Conservation (phyloP, 2,888 invertebrate genomes). For the Rhamnusium bicolor region DNA sequence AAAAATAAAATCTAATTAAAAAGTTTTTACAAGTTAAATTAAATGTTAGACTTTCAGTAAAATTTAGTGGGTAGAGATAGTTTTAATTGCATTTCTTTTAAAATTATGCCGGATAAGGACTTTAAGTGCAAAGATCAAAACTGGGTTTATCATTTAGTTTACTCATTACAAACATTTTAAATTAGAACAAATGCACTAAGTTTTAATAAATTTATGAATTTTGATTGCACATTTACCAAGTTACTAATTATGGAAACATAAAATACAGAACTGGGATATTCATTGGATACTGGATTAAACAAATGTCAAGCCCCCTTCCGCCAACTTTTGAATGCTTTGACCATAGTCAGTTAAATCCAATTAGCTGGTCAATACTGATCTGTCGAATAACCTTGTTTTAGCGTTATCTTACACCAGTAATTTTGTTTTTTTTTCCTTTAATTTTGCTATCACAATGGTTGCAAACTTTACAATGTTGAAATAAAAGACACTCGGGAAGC, state of each 20-base stretch:
- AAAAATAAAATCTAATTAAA: conserved; percentile 32
- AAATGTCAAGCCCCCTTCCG: too few species aligned
- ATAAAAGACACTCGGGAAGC: too few species aligned
- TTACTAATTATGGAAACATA: background rate
- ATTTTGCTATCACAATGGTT: too few species aligned
- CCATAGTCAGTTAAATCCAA: too few species aligned
- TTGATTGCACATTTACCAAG: background rate
- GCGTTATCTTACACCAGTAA: too few species aligned
- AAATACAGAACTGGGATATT: background rate
- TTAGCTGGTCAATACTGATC: too few species aligned
- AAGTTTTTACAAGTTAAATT: conserved; percentile 23
- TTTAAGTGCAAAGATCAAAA: conserved; percentile 27
- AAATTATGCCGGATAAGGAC: conserved; percentile 19
- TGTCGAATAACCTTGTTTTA: too few species aligned
- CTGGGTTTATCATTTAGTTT: conserved; percentile 18
- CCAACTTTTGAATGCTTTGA: too few species aligned
- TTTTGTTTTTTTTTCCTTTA: too few species aligned
- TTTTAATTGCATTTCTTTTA: conserved; percentile 29
- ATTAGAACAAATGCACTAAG: background rate
- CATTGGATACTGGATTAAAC: background rate
- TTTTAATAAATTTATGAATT: background rate
- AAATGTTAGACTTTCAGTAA: background rate
- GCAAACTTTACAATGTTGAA: too few species aligned
- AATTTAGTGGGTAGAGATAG: conserved; percentile 27
- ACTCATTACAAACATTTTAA: conserved; percentile 6